Evolutionary conservation across 2,113 vertebrate species (phyloP).

Genomic region (Oryzias celebensis): DNA sequence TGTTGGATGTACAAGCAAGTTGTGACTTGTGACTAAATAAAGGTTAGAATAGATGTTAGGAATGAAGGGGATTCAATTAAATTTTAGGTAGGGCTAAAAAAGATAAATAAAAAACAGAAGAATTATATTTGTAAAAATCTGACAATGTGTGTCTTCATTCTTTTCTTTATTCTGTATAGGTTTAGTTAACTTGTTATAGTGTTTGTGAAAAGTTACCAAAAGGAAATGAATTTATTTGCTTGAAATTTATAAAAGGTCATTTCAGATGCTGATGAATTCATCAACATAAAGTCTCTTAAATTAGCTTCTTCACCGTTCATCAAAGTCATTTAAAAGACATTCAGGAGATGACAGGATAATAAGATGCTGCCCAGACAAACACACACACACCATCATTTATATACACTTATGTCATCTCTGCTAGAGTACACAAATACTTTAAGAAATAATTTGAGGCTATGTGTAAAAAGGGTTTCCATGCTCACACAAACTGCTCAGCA

Average conservation of each 20-base stretch:
- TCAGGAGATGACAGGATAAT: conserved; percentile 21
- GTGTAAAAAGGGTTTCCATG: too few species aligned
- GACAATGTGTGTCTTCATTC: too few species aligned
- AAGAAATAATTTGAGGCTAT: background rate
- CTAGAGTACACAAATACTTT: background rate
- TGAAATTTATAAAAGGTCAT: conserved; percentile 20
- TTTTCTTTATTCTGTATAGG: too few species aligned
- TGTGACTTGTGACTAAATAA: too few species aligned
- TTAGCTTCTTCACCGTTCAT: conserved; percentile 51
- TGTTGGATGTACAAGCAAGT: too few species aligned
- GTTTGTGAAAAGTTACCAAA: background rate
- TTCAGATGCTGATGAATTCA: conserved; percentile 46
- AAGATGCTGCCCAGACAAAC: conserved; percentile 1
- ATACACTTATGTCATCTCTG: background rate
- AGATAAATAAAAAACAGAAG: too few species aligned
- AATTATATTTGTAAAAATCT: too few species aligned
- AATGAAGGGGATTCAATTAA: too few species aligned
- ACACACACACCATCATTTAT: background rate
- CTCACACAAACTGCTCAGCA: too few species aligned
- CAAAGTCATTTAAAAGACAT: conserved; percentile 21
- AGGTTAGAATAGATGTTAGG: too few species aligned
- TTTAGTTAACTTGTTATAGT: too few species aligned
- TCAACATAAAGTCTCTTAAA: conserved; percentile 50
- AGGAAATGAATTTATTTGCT: conserved; percentile 23
- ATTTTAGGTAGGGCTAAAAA: too few species aligned